Percentiles rank a stretch among this genome's conserved stretches.
phyloP scores from a whole-genome alignment of 2,888 invertebrate genomes.

The Tiliacea citrago region DNA sequence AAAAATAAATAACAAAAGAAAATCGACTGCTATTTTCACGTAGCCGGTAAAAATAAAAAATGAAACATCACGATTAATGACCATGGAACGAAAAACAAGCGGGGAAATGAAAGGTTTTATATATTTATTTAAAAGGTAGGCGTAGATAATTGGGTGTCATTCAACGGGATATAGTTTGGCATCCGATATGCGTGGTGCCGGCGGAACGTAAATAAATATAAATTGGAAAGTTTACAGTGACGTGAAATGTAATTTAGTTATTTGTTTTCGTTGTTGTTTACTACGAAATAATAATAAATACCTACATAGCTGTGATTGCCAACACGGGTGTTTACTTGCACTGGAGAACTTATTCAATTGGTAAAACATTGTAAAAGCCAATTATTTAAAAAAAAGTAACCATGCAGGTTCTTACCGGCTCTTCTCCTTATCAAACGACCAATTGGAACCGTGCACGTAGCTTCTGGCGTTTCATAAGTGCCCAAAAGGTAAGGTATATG shows the following conservation, averaged over 20 bases:
- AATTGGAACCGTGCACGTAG: too few relatives aligned
- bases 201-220: slow-evolving; percentile 42
- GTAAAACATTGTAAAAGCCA: too few relatives aligned
- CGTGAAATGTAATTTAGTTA: slow-evolving; percentile 19
- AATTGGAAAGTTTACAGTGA: slow-evolving; percentile 34
- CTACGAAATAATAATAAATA: not conserved
- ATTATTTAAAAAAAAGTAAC: too few relatives aligned
- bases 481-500: too few relatives aligned
- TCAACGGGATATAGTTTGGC: slow-evolving; percentile 48
- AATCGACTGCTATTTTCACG: slow-evolving; percentile 9
- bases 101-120: slow-evolving; percentile 32
- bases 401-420: too few relatives aligned
- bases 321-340: too few relatives aligned
- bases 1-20: not conserved
- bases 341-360: too few relatives aligned
- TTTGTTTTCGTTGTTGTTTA: slow-evolving; percentile 11
- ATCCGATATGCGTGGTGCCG: slow-evolving; percentile 31
- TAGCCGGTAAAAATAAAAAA: slow-evolving; percentile 1
- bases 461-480: too few relatives aligned
- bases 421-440: too few relatives aligned
- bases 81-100: slow-evolving; percentile 7
- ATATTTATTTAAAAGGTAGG: slow-evolving; percentile 26
- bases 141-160: slow-evolving; percentile 52
- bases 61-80: not conserved
- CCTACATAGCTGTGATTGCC: too few relatives aligned